A percentile compares a stretch with the other conserved stretches of the same genome.
phyloP scores from a whole-genome alignment of 30 jellyfish, hydroid and myxozoan species.

The Hydractinia echinata region DNA sequence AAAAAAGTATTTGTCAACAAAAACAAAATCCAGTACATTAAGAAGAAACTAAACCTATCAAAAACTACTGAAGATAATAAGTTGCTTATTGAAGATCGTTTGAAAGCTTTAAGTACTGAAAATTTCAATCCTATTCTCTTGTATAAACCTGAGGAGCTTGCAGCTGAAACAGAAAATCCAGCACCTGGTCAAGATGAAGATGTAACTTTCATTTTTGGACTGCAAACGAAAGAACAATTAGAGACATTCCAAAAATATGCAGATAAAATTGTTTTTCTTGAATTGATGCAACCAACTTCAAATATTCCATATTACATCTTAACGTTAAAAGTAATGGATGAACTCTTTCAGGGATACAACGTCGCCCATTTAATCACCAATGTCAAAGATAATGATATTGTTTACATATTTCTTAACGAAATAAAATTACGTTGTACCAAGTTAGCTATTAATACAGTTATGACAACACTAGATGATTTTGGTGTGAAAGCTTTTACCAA shows the following conservation, averaged over 20 bases:
- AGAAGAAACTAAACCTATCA: constrained; percentile 13
- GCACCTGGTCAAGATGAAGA: background rate
- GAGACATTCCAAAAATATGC: constrained; percentile 15
- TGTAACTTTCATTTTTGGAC: background rate
- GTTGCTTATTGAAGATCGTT: constrained; percentile 13
- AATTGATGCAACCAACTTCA: background rate
- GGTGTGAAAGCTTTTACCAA: constrained; percentile 33
- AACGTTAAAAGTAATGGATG: constrained; percentile 35
- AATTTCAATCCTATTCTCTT: constrained; percentile 16
- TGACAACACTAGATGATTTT: constrained; percentile 18
- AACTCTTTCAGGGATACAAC: constrained; percentile 30
- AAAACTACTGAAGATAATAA: background rate
- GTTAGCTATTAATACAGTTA: constrained; percentile 31
- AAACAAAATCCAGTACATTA: background rate
- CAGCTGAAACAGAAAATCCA: background rate
- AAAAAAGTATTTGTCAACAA: constrained; percentile 1
- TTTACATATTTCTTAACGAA: constrained; percentile 22
- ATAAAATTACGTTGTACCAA: constrained; percentile 18
- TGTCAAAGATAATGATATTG: constrained; percentile 22
- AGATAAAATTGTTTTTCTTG: constrained; percentile 3
- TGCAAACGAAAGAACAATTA: constrained; percentile 16
- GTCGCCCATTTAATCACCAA: constrained; percentile 37
- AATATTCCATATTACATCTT: constrained; percentile 14
- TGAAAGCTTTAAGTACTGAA: constrained; percentile 8
- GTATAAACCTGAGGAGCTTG: constrained; percentile 10